A percentile compares a stretch with the other conserved stretches of the same genome.
Conservation (phyloP, 2,797 vertebrate species). For the Etheostoma perlongum region DNA sequence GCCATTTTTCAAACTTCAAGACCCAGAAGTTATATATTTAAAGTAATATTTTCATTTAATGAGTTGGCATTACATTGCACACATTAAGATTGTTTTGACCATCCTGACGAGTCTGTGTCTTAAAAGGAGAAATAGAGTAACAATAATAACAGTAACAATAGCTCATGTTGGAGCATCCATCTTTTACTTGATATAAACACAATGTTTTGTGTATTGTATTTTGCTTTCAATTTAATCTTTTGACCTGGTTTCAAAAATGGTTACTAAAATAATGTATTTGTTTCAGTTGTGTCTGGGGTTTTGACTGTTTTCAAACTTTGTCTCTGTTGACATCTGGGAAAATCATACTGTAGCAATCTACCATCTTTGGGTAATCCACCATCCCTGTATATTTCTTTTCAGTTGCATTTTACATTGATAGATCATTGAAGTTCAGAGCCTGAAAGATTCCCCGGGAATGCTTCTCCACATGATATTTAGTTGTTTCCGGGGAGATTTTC, state of each 20-base stretch:
- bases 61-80: neutral
- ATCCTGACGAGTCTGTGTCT: neutral
- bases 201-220: too few species aligned
- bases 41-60: neutral
- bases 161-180: neutral
- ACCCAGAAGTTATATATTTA: neutral
- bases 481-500: neutral
- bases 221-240: too few species aligned
- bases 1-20: neutral
- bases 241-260: neutral
- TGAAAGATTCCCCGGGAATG: too few species aligned
- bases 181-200: neutral
- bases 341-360: neutral
- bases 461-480: neutral
- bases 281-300: neutral
- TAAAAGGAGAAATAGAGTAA: neutral
- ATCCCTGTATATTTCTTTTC: neutral
- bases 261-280: neutral
- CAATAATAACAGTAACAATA: too few species aligned
- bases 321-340: neutral
- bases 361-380: neutral
- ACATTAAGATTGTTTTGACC: neutral
- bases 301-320: neutral
- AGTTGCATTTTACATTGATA: neutral
- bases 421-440: neutral